Evolutionary conservation across 2,888 invertebrate species (phyloP).

Genomic region (Trissolcus brochymenae): DNA sequence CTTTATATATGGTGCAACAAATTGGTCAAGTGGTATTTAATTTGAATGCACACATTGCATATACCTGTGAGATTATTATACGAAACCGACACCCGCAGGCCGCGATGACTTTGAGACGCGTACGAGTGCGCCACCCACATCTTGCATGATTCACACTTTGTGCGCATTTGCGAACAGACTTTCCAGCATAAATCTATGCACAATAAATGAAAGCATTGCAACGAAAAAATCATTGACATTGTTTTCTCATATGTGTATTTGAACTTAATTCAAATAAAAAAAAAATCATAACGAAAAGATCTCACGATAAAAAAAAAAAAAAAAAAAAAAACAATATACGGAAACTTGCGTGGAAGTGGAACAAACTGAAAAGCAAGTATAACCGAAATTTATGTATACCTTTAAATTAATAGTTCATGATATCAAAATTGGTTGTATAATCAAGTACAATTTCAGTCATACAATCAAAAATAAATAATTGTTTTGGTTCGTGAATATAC

Average conservation of each 20-base stretch:
- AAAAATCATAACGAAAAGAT: not conserved
- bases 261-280: not conserved
- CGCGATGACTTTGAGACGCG: constrained; percentile 49
- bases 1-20: constrained; percentile 62
- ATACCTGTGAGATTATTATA: constrained; percentile 43
- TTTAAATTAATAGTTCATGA: too few species aligned
- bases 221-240: constrained; percentile 7
- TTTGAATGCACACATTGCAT: constrained; percentile 61
- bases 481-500: too few species aligned
- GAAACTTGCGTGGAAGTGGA: too few species aligned
- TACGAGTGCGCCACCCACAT: constrained; percentile 49
- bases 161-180: constrained; percentile 16
- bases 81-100: constrained; percentile 53
- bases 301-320: too few species aligned
- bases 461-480: too few species aligned
- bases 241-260: too few species aligned
- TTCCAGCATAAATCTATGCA: constrained; percentile 9
- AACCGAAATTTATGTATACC: too few species aligned
- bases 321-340: too few species aligned
- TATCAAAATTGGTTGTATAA: too few species aligned
- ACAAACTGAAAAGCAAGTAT: too few species aligned
- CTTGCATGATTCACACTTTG: constrained; percentile 45
- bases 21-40: constrained; percentile 70
- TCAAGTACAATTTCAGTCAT: too few species aligned
- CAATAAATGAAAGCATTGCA: constrained; percentile 34